Evolutionary conservation across 2,113 vertebrate species (phyloP), one percentile per base, ranked within the genome.

Genomic region (Galemys pyrenaicus): DNA sequence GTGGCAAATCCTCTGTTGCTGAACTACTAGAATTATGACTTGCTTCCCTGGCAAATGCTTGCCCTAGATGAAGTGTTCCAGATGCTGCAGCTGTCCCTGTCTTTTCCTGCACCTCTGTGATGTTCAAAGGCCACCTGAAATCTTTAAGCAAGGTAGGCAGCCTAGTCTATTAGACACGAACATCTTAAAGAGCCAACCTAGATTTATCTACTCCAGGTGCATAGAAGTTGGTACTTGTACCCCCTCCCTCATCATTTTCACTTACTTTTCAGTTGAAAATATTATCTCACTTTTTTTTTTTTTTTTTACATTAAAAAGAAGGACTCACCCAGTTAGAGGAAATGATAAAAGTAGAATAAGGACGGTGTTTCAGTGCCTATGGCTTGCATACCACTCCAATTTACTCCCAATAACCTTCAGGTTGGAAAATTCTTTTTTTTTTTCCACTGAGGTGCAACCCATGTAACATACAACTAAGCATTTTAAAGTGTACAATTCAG

Each of bases 1-100:
- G 81, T 30, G 46, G 91, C n/a, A 89, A 92, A 95, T 92, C 89
- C 84, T 94, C 70, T 91, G 68, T 78, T 93, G 89, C 79, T 93
- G 64, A 95, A 95, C 65, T 86, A 93, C 87, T 75, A 91, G 49
- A 91, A 94, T 83, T 89, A 94, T 6, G 74, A 86, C 87, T 89
- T 74, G 44, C 54, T 89, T 80, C 60, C 68, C 65, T 51, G 74
- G 88, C 82, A 92, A 90, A 91, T 32, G 65, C 32, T 54, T 91
- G 82, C 51, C 35, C 54, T 28, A 41, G 81, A 88, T 89, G 78
- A 89, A 82, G 95, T 20, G 35, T 32, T 67, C 17, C 44, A n/a
- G 58, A 81, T 0, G 0, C 24, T 3, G 2, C 16, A 35, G 60
- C 22, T 90, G 56, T 41, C 82, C 85, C 28, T 32, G 17, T 44